Evolutionary conservation across 1,140 invertebrate species (phyloP).

Genomic region (Babylonia areolata): DNA sequence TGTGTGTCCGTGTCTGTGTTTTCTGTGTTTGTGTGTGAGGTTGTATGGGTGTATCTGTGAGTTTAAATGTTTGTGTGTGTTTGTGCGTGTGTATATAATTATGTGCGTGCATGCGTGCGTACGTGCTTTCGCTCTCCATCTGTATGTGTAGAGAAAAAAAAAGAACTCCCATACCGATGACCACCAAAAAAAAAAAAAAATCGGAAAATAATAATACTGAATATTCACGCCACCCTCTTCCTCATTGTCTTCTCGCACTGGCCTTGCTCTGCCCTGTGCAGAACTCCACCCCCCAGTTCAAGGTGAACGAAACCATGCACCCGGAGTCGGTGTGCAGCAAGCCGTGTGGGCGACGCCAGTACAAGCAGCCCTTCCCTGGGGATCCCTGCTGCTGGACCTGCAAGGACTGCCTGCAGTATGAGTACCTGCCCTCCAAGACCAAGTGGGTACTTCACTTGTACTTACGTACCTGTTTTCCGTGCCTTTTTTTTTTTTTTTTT

Average conservation of each 20-base stretch:
- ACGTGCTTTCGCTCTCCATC: too few relatives aligned
- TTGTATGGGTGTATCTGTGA: neutral
- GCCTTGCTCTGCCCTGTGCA: slow-evolving; percentile 13
- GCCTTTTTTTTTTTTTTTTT: neutral
- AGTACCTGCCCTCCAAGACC: slow-evolving; percentile 83
- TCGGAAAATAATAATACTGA: too few relatives aligned
- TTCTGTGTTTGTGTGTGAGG: neutral
- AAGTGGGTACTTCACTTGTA: neutral
- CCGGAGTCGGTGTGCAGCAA: slow-evolving; percentile 93
- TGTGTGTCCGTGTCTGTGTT: neutral
- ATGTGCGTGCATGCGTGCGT: too few relatives aligned
- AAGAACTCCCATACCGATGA: too few relatives aligned
- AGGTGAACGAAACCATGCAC: slow-evolving; percentile 81
- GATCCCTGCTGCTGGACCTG: slow-evolving; percentile 98
- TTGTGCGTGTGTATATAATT: neutral
- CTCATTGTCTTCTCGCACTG: neutral
- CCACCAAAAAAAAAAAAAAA: too few relatives aligned
- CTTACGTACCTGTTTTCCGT: neutral
- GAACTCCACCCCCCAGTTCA: slow-evolving; percentile 67
- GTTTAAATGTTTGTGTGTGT: neutral
- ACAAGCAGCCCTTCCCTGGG: slow-evolving; percentile 92
- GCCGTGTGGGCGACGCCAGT: slow-evolving; percentile 90
- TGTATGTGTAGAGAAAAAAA: too few relatives aligned
- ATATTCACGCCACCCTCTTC: too few relatives aligned
- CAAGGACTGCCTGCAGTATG: slow-evolving; percentile 93